These are phyloP conservation scores for Suricata suricatta DNA, from an alignment of 2,113 vertebrate genomes.

Conservation along the genomic window DNA sequence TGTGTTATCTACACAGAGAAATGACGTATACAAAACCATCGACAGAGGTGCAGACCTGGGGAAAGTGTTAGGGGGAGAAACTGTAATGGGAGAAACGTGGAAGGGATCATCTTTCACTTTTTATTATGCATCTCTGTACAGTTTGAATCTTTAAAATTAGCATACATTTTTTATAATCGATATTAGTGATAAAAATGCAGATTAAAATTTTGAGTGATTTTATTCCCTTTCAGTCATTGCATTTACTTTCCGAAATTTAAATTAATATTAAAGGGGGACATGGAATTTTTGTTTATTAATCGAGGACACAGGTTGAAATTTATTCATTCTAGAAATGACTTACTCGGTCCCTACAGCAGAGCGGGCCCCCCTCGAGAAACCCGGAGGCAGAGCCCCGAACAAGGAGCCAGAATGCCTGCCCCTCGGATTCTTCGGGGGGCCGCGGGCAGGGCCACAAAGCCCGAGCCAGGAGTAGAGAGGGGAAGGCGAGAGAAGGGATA, in stretches of 20 bases:
- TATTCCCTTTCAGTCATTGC: neutral
- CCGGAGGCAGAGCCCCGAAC: neutral
- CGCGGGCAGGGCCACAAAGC: accelerated
- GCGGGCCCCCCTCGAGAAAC: neutral
- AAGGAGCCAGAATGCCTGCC: neutral
- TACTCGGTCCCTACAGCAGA: neutral
- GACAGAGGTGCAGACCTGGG: neutral
- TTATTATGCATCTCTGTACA: neutral
- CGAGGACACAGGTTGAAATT: neutral
- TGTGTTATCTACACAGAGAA: neutral
- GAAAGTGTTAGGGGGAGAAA: neutral
- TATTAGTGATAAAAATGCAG: conserved; percentile 51
- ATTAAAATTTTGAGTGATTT: conserved; percentile 17
- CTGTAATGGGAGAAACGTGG: accelerated
- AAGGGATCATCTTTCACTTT: no score
- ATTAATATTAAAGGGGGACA: conserved; percentile 18
- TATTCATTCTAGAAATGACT: neutral
- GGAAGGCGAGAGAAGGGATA: neutral
- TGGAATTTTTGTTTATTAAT: neutral
- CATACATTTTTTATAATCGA: conserved; percentile 24
- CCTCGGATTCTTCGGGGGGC: neutral
- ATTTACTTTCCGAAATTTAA: conserved; percentile 44
- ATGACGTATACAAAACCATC: neutral
- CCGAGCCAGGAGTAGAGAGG: neutral
- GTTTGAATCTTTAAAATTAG: conserved; percentile 1